These are phyloP conservation scores for Polymixis flavicincta DNA, from an alignment of 2,888 invertebrate species.

Conservation along the genomic window DNA sequence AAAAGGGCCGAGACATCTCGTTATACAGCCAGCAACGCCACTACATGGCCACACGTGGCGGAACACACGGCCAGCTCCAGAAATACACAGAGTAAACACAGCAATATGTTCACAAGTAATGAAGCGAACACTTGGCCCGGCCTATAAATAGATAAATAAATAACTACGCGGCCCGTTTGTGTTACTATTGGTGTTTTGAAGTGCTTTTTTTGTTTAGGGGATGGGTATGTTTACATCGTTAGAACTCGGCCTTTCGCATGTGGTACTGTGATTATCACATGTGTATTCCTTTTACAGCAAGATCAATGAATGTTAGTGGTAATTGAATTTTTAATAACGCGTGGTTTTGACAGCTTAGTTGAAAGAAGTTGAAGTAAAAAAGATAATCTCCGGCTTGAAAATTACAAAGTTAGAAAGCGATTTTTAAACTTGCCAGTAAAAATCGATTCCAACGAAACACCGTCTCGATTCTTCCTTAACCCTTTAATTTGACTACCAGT, in stretches of 20 bases:
- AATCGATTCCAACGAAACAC: conserved; percentile 7
- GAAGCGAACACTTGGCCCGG: conserved; percentile 83
- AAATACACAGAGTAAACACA: conserved; percentile 87
- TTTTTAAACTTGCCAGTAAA: conserved; percentile 19
- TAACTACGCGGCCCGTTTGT: conserved; percentile 69
- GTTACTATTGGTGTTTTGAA: conserved; percentile 64
- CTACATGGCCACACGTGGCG: conserved; percentile 80
- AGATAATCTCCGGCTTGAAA: conserved; percentile 7
- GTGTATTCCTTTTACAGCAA: conserved; percentile 53
- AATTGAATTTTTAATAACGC: conserved; percentile 39
- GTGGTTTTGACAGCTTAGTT: conserved; percentile 25
- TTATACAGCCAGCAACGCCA: conserved; percentile 63
- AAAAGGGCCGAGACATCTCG: conserved; percentile 71
- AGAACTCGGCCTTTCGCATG: conserved; percentile 64
- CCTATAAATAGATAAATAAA: conserved; percentile 88
- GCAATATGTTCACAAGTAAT: conserved; percentile 86
- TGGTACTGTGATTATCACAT: conserved; percentile 57
- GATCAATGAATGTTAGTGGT: conserved; percentile 39
- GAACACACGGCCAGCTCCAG: conserved; percentile 84
- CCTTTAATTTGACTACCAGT: conserved; percentile 46
- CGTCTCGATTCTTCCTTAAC: conserved; percentile 16
- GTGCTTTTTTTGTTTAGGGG: conserved; percentile 65
- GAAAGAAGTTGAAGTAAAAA: not conserved
- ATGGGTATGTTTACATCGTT: conserved; percentile 65
- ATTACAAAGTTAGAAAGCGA: not conserved